These are phyloP conservation scores for Zosterops borbonicus DNA, from an alignment of 2,113 vertebrate species.

Conservation along the genomic window DNA sequence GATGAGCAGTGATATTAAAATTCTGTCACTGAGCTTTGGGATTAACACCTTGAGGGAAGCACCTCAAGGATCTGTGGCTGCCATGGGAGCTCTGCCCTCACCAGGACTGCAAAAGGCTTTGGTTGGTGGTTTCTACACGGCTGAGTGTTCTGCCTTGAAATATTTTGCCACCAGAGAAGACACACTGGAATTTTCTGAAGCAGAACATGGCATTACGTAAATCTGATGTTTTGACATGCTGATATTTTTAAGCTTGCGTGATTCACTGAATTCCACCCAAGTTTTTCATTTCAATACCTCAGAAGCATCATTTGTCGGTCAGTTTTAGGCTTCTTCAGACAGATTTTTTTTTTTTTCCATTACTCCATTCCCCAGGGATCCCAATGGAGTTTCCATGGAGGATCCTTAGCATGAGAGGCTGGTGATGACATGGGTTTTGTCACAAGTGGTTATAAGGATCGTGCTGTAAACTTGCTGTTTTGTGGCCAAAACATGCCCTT, in stretches of 20 bases:
- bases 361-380: background rate
- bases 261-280: background rate
- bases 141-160: background rate
- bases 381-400: background rate
- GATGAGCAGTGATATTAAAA: background rate
- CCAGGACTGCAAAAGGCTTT: background rate
- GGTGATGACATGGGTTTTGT: background rate
- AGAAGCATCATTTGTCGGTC: background rate
- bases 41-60: background rate
- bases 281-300: background rate
- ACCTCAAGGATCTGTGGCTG: background rate
- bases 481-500: background rate
- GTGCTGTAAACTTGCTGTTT: background rate
- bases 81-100: rapidly evolving
- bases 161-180: background rate
- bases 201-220: background rate
- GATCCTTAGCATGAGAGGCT: background rate
- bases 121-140: background rate
- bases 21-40: background rate
- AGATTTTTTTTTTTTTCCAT: background rate
- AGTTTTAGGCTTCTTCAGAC: background rate
- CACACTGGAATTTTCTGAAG: background rate
- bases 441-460: background rate
- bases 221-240: background rate
- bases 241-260: background rate